Evolutionary conservation across 2,797 vertebrate genomes (phyloP).

Genomic region (Centropyge bicolor): DNA sequence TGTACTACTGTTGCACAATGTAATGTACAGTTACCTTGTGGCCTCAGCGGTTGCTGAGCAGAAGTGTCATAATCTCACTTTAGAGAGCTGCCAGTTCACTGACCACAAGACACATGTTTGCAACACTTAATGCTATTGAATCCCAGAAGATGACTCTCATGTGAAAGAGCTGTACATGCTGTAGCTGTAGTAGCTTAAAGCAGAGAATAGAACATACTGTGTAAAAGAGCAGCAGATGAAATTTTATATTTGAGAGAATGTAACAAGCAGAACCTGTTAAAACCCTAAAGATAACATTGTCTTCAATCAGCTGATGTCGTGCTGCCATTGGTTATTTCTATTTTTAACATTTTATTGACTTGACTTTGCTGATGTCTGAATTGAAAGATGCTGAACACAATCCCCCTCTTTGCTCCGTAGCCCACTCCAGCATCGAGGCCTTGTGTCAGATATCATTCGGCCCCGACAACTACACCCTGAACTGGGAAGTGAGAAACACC

Average conservation of each 20-base stretch:
- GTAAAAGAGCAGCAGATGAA: background rate
- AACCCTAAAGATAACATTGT: too few relatives aligned
- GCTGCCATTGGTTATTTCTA: too few relatives aligned
- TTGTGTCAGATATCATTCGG: slow-evolving; percentile 68
- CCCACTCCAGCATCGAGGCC: slow-evolving; percentile 69
- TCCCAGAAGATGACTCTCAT: background rate
- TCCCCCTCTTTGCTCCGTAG: slow-evolving; percentile 52
- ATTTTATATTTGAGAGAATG: background rate
- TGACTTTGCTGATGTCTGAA: background rate
- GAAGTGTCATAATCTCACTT: background rate
- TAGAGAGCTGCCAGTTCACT: background rate
- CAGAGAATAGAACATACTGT: background rate
- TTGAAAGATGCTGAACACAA: background rate
- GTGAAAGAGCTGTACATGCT: too few relatives aligned
- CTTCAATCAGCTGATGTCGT: too few relatives aligned
- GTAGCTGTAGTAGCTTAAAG: too few relatives aligned
- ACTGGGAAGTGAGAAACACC: slow-evolving; percentile 72
- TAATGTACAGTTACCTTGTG: background rate
- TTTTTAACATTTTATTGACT: too few relatives aligned
- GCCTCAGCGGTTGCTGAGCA: background rate
- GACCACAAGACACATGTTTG: background rate
- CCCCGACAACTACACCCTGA: slow-evolving; percentile 75
- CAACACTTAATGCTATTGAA: background rate
- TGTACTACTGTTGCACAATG: too few relatives aligned
- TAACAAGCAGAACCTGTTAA: background rate